Evolutionary conservation across 2,797 vertebrate species (phyloP).

Genomic region (Phoeniculus purpureus): DNA sequence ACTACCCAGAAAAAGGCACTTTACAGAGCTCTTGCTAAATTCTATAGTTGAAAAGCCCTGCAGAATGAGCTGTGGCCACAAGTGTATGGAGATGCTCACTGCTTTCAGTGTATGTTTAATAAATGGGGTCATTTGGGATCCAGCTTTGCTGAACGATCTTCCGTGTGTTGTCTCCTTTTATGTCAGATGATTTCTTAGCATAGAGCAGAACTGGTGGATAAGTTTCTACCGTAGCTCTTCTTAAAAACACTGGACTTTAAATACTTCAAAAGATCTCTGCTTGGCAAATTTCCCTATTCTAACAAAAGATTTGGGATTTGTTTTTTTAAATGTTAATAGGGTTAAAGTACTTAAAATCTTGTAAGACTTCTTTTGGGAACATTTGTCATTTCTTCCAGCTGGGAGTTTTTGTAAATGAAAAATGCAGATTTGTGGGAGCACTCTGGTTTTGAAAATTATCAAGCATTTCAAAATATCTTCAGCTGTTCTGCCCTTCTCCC

Average conservation of each 20-base stretch:
- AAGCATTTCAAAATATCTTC: background rate
- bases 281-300: background rate
- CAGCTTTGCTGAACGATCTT: background rate
- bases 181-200: background rate
- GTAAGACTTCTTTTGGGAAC: accelerated
- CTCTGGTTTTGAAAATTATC: background rate
- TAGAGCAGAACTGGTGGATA: background rate
- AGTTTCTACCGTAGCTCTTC: background rate
- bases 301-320: background rate
- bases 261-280: background rate
- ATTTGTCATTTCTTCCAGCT: background rate
- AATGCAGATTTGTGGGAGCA: background rate
- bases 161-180: background rate
- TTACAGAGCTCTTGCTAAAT: background rate
- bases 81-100: background rate
- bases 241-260: background rate
- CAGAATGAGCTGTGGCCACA: accelerated
- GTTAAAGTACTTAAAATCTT: background rate
- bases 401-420: background rate
- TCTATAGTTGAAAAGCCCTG: background rate
- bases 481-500: background rate
- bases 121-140: background rate
- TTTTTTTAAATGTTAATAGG: background rate
- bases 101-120: background rate
- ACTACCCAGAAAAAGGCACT: background rate